Percentiles rank a stretch among this genome's conserved stretches.
These are phyloP conservation scores for Liparis tanakae DNA, from an alignment of 2,797 vertebrate genomes.

Conservation along the genomic window DNA sequence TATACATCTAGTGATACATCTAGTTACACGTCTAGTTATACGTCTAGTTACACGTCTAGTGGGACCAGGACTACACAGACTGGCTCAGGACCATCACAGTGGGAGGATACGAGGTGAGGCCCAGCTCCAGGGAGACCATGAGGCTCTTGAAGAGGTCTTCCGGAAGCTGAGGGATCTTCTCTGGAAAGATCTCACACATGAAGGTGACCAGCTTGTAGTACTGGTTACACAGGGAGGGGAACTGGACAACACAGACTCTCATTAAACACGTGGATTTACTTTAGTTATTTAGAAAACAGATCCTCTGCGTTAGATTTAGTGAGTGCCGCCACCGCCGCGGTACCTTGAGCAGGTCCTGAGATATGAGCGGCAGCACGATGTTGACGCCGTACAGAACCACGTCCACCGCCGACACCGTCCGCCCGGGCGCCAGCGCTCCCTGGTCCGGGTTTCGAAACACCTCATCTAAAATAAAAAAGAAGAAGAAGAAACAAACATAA, in stretches of 20 bases:
- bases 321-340: too few species aligned
- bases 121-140: slow-evolving; percentile 98
- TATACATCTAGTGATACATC: too few species aligned
- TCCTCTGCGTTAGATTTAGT: too few species aligned
- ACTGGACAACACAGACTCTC: slow-evolving; percentile 78
- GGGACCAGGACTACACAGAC: too few species aligned
- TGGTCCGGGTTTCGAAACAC: slow-evolving; percentile 96
- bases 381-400: slow-evolving; percentile 98
- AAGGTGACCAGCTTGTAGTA: slow-evolving; percentile 99
- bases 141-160: slow-evolving; percentile 99
- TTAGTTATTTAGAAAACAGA: too few species aligned
- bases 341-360: slow-evolving; percentile 97
- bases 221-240: slow-evolving; percentile 98
- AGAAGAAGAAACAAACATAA: background rate
- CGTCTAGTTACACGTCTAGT: too few species aligned
- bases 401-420: slow-evolving; percentile 94
- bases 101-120: slow-evolving; percentile 99
- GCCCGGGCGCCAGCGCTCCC: slow-evolving; percentile 86
- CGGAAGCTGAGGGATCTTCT: slow-evolving; percentile 98
- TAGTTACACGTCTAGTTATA: too few species aligned
- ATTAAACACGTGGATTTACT: too few species aligned
- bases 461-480: slow-evolving; percentile 84
- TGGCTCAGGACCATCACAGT: too few species aligned
- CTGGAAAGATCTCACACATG: slow-evolving; percentile 99
- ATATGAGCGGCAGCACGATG: slow-evolving; percentile 97